A percentile compares a stretch with the other conserved stretches of the same genome.
These are phyloP conservation scores for Chaetogeoica ovagalla DNA, from an alignment of 2,888 invertebrate genomes.

Conservation along the genomic window DNA sequence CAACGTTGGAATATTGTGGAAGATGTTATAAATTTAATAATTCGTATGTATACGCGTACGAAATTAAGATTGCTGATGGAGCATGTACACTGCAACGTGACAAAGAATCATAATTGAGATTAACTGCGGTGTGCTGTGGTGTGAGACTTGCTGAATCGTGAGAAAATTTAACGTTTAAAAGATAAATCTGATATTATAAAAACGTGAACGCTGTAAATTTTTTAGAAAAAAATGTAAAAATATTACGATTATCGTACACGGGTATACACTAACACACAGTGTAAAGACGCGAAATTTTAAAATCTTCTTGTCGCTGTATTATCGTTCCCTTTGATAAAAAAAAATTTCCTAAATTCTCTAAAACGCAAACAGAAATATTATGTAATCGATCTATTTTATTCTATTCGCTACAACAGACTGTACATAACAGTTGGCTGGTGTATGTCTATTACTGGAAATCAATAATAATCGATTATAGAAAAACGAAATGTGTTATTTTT, in stretches of 20 bases:
- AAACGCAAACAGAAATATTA: neutral
- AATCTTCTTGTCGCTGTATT: too few species aligned
- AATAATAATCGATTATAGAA: too few species aligned
- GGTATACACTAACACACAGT: too few species aligned
- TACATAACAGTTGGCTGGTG: too few species aligned
- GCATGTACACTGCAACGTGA: neutral
- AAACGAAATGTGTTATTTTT: too few species aligned
- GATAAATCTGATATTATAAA: neutral
- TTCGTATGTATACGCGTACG: neutral
- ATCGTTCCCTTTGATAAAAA: too few species aligned
- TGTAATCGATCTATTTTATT: neutral
- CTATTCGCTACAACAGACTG: too few species aligned
- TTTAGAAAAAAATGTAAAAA: neutral
- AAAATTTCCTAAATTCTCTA: too few species aligned
- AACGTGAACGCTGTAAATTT: too few species aligned
- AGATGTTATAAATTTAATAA: slow-evolving; percentile 22
- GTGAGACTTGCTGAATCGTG: neutral
- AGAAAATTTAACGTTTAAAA: neutral
- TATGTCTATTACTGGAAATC: too few species aligned
- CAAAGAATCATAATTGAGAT: slow-evolving; percentile 32
- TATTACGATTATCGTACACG: too few species aligned
- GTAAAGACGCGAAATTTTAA: too few species aligned
- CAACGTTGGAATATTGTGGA: neutral
- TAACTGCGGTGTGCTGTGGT: neutral
- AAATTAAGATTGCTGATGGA: neutral